Percentiles rank a stretch among this genome's conserved stretches.
Conservation (phyloP, 2,113 vertebrate species). For the Catharus fuscescens region DNA sequence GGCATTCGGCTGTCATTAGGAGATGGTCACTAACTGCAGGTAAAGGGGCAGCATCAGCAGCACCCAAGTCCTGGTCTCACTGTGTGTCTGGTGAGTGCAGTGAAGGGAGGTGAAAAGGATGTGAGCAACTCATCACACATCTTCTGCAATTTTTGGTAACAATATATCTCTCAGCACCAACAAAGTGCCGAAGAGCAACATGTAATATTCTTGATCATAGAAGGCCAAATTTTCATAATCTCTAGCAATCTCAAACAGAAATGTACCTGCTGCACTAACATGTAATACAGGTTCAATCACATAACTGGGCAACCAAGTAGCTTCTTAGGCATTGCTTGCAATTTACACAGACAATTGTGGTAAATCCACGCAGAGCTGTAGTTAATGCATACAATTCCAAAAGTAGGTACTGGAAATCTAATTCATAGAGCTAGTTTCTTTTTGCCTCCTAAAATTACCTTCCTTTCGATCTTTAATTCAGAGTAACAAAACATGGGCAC, state of each 20-base stretch:
- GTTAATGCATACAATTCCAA: neutral
- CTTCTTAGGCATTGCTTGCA: neutral
- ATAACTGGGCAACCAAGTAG: neutral
- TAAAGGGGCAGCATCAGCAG: neutral
- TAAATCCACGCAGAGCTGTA: neutral
- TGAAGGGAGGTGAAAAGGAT: neutral
- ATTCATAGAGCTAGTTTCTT: neutral
- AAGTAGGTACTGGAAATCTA: neutral
- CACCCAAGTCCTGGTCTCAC: neutral
- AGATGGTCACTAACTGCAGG: neutral
- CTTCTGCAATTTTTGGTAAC: neutral
- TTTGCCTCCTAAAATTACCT: conserved; percentile 31
- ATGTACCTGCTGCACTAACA: neutral
- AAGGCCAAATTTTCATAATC: neutral
- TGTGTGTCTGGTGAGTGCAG: fast-evolving
- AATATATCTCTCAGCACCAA: neutral
- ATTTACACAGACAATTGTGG: neutral
- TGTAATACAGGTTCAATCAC: neutral
- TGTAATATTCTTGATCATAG: neutral
- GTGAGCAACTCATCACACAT: neutral
- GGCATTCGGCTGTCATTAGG: neutral
- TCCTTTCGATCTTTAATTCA: conserved; percentile 50
- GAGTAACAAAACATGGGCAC: conserved; percentile 54
- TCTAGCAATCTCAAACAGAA: neutral
- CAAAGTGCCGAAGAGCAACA: neutral